phyloP scores from a whole-genome alignment of 2,797 vertebrate genomes.

The Chelidonichthys spinosus region DNA sequence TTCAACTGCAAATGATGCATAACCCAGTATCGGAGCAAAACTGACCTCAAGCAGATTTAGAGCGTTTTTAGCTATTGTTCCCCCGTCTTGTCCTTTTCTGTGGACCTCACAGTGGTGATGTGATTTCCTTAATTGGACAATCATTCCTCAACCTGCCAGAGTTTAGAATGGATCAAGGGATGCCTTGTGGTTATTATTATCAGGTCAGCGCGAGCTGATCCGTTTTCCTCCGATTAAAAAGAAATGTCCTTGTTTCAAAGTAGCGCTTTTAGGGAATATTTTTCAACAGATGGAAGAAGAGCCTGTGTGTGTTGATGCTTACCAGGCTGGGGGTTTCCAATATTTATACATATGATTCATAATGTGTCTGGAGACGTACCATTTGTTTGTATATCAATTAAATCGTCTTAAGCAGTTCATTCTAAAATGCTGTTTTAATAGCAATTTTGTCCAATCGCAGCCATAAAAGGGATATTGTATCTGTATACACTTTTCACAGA shows the following conservation, averaged over 20 bases:
- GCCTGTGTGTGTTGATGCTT: conserved; percentile 13
- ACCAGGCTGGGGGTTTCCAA: neutral
- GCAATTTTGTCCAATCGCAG: neutral
- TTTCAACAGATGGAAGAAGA: conserved; percentile 36
- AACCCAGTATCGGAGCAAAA: neutral
- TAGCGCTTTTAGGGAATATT: neutral
- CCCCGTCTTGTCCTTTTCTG: neutral
- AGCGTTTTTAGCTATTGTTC: neutral
- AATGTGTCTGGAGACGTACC: neutral
- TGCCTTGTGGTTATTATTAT: conserved; percentile 35
- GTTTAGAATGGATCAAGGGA: conserved; percentile 27
- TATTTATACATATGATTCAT: conserved; percentile 9
- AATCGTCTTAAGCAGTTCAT: too few species aligned
- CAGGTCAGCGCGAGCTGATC: conserved; percentile 33
- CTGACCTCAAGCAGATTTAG: conserved; percentile 3
- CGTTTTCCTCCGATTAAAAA: conserved; percentile 32
- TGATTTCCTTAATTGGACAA: conserved; percentile 47
- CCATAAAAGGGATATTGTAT: neutral
- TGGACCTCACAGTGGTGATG: conserved; percentile 24
- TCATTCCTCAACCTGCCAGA: conserved; percentile 46
- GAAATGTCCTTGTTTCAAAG: conserved; percentile 33
- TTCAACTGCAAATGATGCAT: too few species aligned
- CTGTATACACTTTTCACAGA: neutral
- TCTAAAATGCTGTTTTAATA: neutral
- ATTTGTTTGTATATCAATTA: too few species aligned